Percentiles rank a stretch among this genome's conserved stretches.
Conservation (phyloP, 2,797 vertebrate species). For the Gambusia yucatana region DNA sequence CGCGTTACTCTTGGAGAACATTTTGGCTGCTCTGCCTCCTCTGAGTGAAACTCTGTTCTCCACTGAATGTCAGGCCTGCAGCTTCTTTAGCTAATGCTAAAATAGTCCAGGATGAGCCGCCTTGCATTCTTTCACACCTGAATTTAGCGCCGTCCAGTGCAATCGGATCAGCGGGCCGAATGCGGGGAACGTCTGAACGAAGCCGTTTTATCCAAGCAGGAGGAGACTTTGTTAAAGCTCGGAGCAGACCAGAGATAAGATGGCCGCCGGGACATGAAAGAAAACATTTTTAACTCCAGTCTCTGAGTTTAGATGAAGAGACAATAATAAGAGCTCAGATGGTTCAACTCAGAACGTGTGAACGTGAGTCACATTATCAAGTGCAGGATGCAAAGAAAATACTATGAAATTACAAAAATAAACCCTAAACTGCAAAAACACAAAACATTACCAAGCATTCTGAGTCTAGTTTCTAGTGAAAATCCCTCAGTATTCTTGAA, state of each 20-base stretch:
- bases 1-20: too few relatives aligned
- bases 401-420: slow-evolving; percentile 59
- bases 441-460: not conserved
- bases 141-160: not conserved
- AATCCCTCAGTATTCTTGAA: too few relatives aligned
- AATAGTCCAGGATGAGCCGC: not conserved
- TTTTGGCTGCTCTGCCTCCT: too few relatives aligned
- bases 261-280: not conserved
- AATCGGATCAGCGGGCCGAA: not conserved
- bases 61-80: too few relatives aligned
- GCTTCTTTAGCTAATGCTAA: not conserved
- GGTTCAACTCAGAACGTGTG: slow-evolving; percentile 36
- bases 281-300: not conserved
- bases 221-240: not conserved
- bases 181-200: not conserved
- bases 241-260: slow-evolving; percentile 8
- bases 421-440: slow-evolving; percentile 22
- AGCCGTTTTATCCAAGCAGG: not conserved
- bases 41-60: too few relatives aligned
- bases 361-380: slow-evolving; percentile 72
- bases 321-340: slow-evolving; percentile 1
- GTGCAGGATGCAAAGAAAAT: slow-evolving; percentile 68
- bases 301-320: not conserved
- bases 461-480: too few relatives aligned
- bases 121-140: not conserved